These are phyloP conservation scores for Oceanites oceanicus DNA, from an alignment of 2,113 vertebrate genomes.

Conservation along the genomic window DNA sequence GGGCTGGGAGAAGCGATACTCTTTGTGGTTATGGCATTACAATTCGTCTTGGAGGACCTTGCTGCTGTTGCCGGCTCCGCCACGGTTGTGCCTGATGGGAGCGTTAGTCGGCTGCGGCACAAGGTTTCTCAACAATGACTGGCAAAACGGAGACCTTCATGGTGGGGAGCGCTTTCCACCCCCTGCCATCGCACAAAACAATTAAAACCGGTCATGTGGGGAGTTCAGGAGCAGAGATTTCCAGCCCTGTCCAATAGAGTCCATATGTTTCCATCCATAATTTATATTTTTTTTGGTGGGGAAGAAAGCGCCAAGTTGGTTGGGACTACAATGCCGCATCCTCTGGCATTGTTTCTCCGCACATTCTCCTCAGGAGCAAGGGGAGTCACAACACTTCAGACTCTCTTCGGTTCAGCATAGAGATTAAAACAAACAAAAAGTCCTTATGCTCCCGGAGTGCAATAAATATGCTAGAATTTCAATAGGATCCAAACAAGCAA, in stretches of 20 bases:
- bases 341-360: neutral
- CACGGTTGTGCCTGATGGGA: neutral
- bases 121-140: slow-evolving; percentile 14
- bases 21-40: neutral
- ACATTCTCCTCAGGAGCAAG: neutral
- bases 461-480: slow-evolving; percentile 73
- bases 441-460: slow-evolving; percentile 44
- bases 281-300: neutral
- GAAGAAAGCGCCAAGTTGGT: slow-evolving; percentile 12
- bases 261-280: slow-evolving; percentile 40
- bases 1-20: neutral
- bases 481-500: slow-evolving; percentile 57
- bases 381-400: neutral
- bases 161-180: neutral
- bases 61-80: neutral
- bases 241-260: slow-evolving; percentile 12
- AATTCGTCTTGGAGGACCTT: neutral
- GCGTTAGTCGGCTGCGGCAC: rapidly evolving
- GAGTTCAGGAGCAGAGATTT: slow-evolving; percentile 23
- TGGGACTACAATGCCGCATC: slow-evolving; percentile 8
- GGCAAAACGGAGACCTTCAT: neutral
- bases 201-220: neutral
- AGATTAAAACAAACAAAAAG: slow-evolving; percentile 64
- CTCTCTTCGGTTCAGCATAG: neutral
- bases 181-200: neutral